phyloP scores from a whole-genome alignment of 2,113 vertebrate species.

The Atractosteus spatula region DNA sequence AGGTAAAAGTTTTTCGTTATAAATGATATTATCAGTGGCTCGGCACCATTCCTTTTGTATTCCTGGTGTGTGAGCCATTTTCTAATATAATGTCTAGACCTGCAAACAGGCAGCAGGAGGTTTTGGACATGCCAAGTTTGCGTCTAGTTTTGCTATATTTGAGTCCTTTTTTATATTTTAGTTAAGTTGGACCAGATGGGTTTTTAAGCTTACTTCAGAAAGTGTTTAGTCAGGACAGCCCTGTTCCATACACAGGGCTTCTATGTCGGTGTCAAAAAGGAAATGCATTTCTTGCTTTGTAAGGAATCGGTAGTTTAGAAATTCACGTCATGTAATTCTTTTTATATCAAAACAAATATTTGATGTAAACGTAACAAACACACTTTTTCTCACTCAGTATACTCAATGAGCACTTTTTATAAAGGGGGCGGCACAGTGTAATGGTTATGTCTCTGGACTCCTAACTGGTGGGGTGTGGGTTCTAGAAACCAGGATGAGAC shows the following conservation, averaged over 20 bases:
- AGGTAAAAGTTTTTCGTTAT: constrained; percentile 48
- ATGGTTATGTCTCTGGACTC: no score
- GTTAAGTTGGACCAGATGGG: constrained; percentile 80
- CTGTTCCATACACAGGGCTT: not conserved
- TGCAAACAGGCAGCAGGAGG: constrained; percentile 64
- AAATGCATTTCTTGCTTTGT: not conserved
- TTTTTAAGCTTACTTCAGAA: constrained; percentile 51
- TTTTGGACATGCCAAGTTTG: constrained; percentile 66
- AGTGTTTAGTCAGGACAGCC: constrained; percentile 38
- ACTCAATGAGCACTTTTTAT: no score
- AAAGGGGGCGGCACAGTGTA: no score
- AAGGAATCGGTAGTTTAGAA: not conserved
- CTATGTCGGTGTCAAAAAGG: not conserved
- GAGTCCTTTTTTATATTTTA: constrained; percentile 77
- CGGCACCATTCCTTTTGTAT: constrained; percentile 51
- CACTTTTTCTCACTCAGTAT: no score
- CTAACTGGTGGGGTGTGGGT: no score
- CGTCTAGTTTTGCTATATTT: constrained; percentile 69
- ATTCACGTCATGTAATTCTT: no score
- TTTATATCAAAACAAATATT: no score
- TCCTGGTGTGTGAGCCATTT: constrained; percentile 65
- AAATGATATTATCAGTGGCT: constrained; percentile 45
- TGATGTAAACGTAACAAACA: no score
- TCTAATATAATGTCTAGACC: constrained; percentile 82
- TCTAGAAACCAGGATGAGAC: no score